Conservation (phyloP, 2,797 vertebrate genomes). For the Microctenopoma stevenorrisi region DNA sequence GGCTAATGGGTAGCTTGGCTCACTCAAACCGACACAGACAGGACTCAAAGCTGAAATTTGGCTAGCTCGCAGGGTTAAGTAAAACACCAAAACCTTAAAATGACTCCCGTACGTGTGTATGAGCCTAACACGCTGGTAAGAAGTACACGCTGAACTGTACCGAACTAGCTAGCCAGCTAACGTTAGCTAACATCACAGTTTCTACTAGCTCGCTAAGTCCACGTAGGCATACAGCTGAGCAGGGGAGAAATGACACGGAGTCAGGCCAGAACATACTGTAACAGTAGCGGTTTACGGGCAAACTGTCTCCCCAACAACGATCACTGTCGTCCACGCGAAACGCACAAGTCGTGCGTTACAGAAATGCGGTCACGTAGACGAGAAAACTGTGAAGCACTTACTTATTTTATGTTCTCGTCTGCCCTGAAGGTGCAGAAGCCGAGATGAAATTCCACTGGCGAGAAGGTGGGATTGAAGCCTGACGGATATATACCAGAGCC, state of each 20-base stretch:
- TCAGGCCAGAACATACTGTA: slow-evolving; percentile 74
- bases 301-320: slow-evolving; percentile 15
- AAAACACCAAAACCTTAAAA: neutral
- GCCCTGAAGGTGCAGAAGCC: slow-evolving; percentile 89
- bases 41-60: slow-evolving; percentile 47
- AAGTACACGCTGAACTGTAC: slow-evolving; percentile 57
- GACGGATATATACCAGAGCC: slow-evolving; percentile 79
- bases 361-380: rapidly evolving
- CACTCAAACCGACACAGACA: slow-evolving; percentile 47
- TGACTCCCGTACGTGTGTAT: neutral
- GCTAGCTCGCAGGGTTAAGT: slow-evolving; percentile 20
- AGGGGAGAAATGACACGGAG: slow-evolving; percentile 80
- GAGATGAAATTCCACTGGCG: slow-evolving; percentile 88
- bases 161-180: slow-evolving; percentile 58
- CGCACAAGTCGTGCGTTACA: rapidly evolving
- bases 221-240: slow-evolving; percentile 87
- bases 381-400: slow-evolving; percentile 71
- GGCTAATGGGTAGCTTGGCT: slow-evolving; percentile 67
- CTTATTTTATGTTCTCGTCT: slow-evolving; percentile 87
- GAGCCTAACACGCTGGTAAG: neutral
- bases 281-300: neutral
- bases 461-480: slow-evolving; percentile 79
- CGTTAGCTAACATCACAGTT: slow-evolving; percentile 62
- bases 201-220: slow-evolving; percentile 81
- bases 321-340: rapidly evolving